phyloP scores from a whole-genome alignment of 2,888 invertebrate genomes.

The Ashinkailepas kermadecensis region DNA sequence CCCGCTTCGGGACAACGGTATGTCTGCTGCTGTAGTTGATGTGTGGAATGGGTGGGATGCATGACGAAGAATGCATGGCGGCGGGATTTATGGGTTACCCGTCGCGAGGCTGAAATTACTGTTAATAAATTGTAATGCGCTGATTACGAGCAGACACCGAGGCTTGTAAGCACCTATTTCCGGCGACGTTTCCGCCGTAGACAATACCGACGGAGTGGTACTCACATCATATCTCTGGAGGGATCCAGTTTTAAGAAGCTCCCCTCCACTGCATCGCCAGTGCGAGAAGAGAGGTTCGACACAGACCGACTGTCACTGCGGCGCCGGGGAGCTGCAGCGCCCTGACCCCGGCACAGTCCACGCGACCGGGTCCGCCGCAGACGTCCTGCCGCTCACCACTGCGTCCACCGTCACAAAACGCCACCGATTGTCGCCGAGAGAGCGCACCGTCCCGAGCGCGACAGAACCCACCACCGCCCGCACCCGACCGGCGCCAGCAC shows the following conservation, averaged over 20 bases:
- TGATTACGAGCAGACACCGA: too few relatives aligned
- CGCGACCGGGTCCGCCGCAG: neutral
- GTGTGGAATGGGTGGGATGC: too few relatives aligned
- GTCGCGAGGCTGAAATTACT: too few relatives aligned
- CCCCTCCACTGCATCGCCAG: slow-evolving; percentile 1
- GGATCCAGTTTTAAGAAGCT: slow-evolving; percentile 15
- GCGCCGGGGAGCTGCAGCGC: too few relatives aligned
- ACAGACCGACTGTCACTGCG: neutral
- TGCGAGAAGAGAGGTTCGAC: neutral
- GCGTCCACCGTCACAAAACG: neutral
- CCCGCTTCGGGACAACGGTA: too few relatives aligned
- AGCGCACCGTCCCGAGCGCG: neutral
- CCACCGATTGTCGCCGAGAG: neutral
- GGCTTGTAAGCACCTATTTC: too few relatives aligned
- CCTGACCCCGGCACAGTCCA: neutral
- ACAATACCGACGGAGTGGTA: neutral
- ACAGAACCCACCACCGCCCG: neutral
- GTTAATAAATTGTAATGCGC: too few relatives aligned
- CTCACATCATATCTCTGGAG: slow-evolving; percentile 7
- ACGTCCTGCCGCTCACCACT: neutral
- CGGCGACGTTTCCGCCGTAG: too few relatives aligned
- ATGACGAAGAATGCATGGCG: too few relatives aligned
- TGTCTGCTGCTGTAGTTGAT: too few relatives aligned
- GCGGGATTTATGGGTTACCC: too few relatives aligned
- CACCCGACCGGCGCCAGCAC: neutral